Conservation (phyloP, 2,888 invertebrate species). For the Argyresthia goedartella region DNA sequence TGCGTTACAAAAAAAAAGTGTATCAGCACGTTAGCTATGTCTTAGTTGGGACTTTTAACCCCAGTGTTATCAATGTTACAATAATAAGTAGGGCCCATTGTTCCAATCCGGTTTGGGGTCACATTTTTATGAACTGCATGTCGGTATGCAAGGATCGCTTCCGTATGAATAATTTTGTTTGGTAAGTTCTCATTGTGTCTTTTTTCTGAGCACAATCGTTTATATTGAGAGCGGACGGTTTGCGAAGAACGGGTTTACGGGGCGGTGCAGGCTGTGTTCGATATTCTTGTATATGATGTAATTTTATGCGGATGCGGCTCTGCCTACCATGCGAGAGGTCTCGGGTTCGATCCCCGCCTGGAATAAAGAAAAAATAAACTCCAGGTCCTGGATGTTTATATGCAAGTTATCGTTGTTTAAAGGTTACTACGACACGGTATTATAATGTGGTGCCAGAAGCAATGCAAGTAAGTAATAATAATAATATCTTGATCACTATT, state of each 20-base stretch:
- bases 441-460: too few relatives aligned
- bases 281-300: too few relatives aligned
- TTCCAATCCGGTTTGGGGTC: conserved; percentile 17
- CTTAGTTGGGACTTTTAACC: conserved; percentile 5
- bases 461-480: too few relatives aligned
- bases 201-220: not conserved
- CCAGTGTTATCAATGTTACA: conserved; percentile 2
- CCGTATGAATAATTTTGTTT: conserved; percentile 17
- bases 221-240: not conserved
- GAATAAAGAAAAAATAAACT: too few relatives aligned
- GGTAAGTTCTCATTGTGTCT: conserved; percentile 8
- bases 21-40: conserved; percentile 3
- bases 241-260: not conserved
- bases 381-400: too few relatives aligned
- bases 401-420: too few relatives aligned
- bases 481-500: too few relatives aligned
- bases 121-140: conserved; percentile 2
- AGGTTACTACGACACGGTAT: too few relatives aligned
- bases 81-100: conserved; percentile 13
- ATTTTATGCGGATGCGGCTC: too few relatives aligned
- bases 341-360: too few relatives aligned
- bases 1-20: conserved; percentile 15
- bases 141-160: conserved; percentile 11
- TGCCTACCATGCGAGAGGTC: too few relatives aligned
- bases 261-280: too few relatives aligned